Base-by-base conservation (phyloP, 2,888 invertebrate species). In the Teleiodes luculella region DNA sequence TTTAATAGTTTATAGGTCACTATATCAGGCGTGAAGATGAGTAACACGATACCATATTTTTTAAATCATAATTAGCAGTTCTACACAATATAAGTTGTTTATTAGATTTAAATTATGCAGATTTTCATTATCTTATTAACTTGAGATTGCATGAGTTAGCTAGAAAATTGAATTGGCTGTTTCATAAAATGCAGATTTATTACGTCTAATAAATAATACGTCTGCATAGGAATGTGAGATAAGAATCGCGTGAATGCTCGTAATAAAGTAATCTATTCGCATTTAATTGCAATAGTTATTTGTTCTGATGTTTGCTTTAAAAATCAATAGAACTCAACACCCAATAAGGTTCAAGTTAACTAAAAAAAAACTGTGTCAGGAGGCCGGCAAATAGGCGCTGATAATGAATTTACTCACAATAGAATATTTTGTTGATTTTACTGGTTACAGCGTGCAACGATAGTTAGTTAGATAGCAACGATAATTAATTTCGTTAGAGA, bases 1-100 rank as follows among this genome's bases (percentile, higher is more conserved):
- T 39, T 16, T 45, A 50, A 53, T 52, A 41, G 47, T 55, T 50
- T 52, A 54, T 56, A 53, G 37, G 31, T 37, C 37, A 49, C n/a
- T 37, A 16, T 37, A 28, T 37, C 28, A n/a, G 4, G 49, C 49
- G 49, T 49, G 14, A 37, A 49, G 14, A 11, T 13, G 7, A 14
- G 37, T 28, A 37, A 49, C 49, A 49, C 49, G 48, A 48, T 35
- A 35, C 24, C 6, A 24, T 24, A 4, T 3, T 4, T 6, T 24
- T 35, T 35, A n/a, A 33, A 35, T 35, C 11, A 35, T 47, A 18
- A 20, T 16, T n/a, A 16, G 16, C 31, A 11, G 45, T 14, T 31
- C 30, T 46, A 46, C 13, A 46, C 30, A 30, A 45, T n/a, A n/a
- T n/a, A n/a, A n/a, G n/a, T n/a, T n/a, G n/a, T n/a, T n/a, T n/a